Conservation (phyloP, 2,113 vertebrate species). For the Indicator indicator region DNA sequence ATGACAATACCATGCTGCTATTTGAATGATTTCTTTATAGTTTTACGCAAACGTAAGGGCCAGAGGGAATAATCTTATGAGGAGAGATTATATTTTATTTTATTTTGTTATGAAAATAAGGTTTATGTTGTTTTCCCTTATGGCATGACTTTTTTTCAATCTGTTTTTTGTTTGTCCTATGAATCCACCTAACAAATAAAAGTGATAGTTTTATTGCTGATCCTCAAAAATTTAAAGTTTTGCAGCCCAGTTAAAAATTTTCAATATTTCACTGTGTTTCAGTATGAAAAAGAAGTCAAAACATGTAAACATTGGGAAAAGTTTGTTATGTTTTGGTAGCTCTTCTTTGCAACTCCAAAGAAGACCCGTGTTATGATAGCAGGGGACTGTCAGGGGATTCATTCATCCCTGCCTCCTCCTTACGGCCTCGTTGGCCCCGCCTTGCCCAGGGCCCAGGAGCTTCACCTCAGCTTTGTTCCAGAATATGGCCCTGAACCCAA, state of each 20-base stretch:
- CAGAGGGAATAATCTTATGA: background rate
- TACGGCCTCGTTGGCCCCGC: fast-evolving
- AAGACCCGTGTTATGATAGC: fast-evolving
- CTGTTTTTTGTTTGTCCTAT: background rate
- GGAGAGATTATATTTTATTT: background rate
- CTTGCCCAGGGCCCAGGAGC: background rate
- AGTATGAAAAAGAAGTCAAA: background rate
- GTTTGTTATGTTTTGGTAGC: fast-evolving
- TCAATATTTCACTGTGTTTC: background rate
- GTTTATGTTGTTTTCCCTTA: background rate
- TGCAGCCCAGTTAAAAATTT: background rate
- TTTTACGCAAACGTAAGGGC: background rate
- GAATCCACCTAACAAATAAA: background rate
- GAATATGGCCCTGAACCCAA: background rate
- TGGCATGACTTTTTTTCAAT: background rate
- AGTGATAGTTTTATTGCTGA: background rate
- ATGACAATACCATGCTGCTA: background rate
- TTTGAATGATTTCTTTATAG: background rate
- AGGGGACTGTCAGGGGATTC: fast-evolving
- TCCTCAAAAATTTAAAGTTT: background rate
- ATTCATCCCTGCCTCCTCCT: background rate
- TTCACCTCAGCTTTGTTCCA: background rate
- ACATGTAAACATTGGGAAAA: background rate
- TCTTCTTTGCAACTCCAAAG: background rate
- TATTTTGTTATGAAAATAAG: background rate